Base-by-base conservation (phyloP, 1,140 invertebrate genomes). In the Ips typographus region DNA sequence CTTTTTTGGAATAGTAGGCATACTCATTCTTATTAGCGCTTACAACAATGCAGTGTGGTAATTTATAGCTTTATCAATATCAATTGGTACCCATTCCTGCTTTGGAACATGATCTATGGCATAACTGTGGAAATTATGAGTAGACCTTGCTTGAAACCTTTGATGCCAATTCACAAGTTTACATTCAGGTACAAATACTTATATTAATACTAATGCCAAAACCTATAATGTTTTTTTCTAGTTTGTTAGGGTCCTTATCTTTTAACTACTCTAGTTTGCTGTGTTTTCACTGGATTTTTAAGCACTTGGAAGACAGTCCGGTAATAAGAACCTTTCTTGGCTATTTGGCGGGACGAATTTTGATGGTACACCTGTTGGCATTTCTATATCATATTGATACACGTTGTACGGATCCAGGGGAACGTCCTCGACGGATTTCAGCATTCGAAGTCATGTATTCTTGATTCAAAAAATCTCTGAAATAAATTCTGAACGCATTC, bases 71-170 rank as follows among this genome's bases (percentile, higher is more conserved):
- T 76, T 8, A 71, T 59, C 8, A 52, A 56, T 38, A 71, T 59
- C 44, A 68, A 76, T 62, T 66, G 65, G 3, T 65, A 70, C 22
- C 61, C 57, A 6, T 66, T 74, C 40, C 52, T 79, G 47, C 75
- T 76, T 44, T 71, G 61, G 4, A 80, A 78, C 51, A 79, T 80
- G 78, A 55, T 80, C 4, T 79, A 77, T 65, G 78, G 77, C 22
- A 68, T 75, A n/a, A 72, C 70, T n/a, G 60, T 76, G 2, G 72
- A 75, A 71, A 76, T 78, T 43, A 73, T 71, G 39, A 73, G 70
- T 7, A 76, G 77, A 68, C 76, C 76, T 5, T 65, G 70, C 37
- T 74, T 79, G 71, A 59, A 52, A 55, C 55, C 72, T 4, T 65
- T 79, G 36, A 64, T 72, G 41, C 42, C 64, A 41, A 52, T 76